Conservation (phyloP, 2,113 vertebrate species). For the Chrysochloris asiatica region DNA sequence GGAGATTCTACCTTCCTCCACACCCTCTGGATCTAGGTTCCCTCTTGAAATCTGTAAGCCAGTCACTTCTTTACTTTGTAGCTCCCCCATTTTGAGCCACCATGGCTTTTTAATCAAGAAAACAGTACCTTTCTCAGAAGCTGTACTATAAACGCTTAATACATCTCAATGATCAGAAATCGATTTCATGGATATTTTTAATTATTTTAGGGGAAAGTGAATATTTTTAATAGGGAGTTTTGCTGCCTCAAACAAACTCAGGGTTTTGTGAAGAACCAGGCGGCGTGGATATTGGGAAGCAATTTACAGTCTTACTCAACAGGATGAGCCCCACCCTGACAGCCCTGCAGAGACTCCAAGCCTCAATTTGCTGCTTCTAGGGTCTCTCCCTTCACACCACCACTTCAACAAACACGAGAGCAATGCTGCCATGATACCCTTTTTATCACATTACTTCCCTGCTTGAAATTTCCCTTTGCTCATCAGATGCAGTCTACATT, state of each 20-base stretch:
- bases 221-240: neutral
- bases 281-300: neutral
- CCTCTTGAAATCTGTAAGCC: too few relatives aligned
- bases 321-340: neutral
- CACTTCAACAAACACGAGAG: neutral
- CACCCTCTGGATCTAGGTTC: too few relatives aligned
- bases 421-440: neutral
- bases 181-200: neutral
- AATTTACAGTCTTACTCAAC: neutral
- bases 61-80: too few relatives aligned
- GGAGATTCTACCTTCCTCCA: too few relatives aligned
- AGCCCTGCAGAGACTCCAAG: neutral
- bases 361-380: neutral
- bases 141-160: too few relatives aligned
- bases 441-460: neutral
- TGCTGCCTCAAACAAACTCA: neutral
- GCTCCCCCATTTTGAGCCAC: too few relatives aligned
- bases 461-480: neutral
- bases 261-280: slow-evolving; percentile 7
- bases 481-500: neutral
- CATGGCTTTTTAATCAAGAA: too few relatives aligned
- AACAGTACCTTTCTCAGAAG: too few relatives aligned
- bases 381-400: neutral
- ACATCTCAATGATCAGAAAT: too few relatives aligned
- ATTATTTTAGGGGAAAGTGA: too few relatives aligned